Evolutionary conservation across 2,888 invertebrate species (phyloP), one percentile per base, ranked within the genome.

Genomic region (Volucella zonaria): DNA sequence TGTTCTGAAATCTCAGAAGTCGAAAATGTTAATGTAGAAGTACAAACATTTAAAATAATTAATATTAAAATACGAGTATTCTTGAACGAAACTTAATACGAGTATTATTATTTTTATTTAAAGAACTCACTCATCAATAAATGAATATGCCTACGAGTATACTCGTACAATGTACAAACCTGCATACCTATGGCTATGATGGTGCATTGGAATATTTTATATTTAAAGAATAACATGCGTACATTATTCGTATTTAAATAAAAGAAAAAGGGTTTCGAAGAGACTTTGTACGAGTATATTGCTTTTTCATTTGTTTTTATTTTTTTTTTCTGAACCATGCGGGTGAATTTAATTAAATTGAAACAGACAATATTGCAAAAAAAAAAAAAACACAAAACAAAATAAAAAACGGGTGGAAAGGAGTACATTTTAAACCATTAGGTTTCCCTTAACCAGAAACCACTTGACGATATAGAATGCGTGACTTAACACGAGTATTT

Each of bases 401-500:
- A 59, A 40, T 49, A 59, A n/a, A 40, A 31, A 67, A 42, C 62
- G 23, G 70, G 10, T 49, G 43, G 56, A 51, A 12, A 58, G 47
- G 45, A 73, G 45, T 59, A 67, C 56, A 74, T 64, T 82, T 74
- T 78, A 78, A 82, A 82, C 67, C 78, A 82, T 82, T 78, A 67
- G 31, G 74, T 67, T 56, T 80, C 52, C 78, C 49, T 74, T 82
- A 45, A 62, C 64, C 64, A 74, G 82, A 71, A 82, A 82, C 79
- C 80, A 83, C 83, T 83, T 83, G 83, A 78, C 74, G 79, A 75
- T 75, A 75, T 52, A 66, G 66, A 80, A 70, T 83, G 83, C 83
- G 83, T 83, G 83, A 83, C 83, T 70, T 71, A 83, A 83, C 80
- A 83, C 54, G 75, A 83, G 83, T 83, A 75, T 75, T 83, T 83